A percentile compares a stretch with the other conserved stretches of the same genome.
Evolutionary conservation across 2,888 invertebrate genomes (phyloP).

Genomic region (Tetrapedia diversipes): DNA sequence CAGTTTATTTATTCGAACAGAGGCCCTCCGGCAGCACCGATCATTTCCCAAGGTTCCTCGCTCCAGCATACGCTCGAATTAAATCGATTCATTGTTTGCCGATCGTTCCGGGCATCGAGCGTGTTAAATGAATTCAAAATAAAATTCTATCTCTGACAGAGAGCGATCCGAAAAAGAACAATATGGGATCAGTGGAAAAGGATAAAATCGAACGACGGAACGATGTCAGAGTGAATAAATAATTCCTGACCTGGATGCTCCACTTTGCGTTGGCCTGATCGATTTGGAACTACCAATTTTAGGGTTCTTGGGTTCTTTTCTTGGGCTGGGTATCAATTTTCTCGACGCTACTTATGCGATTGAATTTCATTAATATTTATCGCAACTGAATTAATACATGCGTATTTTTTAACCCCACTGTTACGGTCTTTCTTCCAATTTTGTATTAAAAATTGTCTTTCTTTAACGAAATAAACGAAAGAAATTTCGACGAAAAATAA

Average conservation of each 20-base stretch:
- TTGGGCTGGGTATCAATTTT: not conserved
- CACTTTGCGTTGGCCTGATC: not conserved
- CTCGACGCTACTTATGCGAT: too few species aligned
- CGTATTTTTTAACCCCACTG: too few species aligned
- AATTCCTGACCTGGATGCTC: not conserved
- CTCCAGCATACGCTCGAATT: not conserved
- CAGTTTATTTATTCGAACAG: conserved; percentile 32
- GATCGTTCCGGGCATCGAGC: conserved; percentile 12
- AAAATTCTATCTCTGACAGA: not conserved
- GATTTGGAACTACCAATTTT: not conserved
- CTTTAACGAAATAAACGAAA: too few species aligned
- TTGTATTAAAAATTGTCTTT: too few species aligned
- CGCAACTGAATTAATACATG: too few species aligned
- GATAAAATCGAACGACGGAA: not conserved
- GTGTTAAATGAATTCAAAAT: conserved; percentile 10
- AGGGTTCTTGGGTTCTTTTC: not conserved
- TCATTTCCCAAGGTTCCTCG: conserved; percentile 22
- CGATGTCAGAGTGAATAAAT: conserved; percentile 18
- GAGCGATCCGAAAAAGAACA: not conserved
- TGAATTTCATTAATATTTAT: too few species aligned
- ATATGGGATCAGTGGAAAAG: too few species aligned
- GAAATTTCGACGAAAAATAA: too few species aligned
- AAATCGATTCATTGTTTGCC: conserved; percentile 20
- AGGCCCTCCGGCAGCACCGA: not conserved
- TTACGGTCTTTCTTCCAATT: too few species aligned